Percentiles rank a stretch among this genome's conserved stretches.
phyloP scores from a whole-genome alignment of 2,888 invertebrate genomes.

The Leucozona laternaria region DNA sequence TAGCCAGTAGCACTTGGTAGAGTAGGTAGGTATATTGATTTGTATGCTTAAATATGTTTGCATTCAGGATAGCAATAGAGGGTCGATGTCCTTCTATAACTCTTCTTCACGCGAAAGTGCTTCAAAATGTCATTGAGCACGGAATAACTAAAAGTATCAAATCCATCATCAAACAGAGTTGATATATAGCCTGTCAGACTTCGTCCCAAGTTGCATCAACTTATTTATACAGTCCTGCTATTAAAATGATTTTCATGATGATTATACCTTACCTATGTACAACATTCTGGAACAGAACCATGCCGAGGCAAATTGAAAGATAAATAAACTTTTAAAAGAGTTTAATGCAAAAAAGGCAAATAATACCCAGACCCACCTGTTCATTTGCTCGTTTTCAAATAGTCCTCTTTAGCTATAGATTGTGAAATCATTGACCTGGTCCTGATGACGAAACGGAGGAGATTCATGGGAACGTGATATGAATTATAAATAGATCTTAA shows the following conservation, averaged over 20 bases:
- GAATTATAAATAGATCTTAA: not conserved
- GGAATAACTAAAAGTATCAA: not conserved
- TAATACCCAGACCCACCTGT: not conserved
- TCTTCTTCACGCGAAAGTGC: not conserved
- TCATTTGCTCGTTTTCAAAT: not conserved
- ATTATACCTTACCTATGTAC: too few species aligned
- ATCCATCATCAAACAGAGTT: not conserved
- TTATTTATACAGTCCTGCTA: not conserved
- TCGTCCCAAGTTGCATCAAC: not conserved
- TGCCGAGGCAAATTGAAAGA: not conserved
- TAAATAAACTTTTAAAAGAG: not conserved
- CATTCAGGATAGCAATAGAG: not conserved
- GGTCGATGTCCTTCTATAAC: not conserved
- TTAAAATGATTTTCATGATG: conserved; percentile 8
- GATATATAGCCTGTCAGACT: not conserved
- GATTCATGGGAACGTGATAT: not conserved
- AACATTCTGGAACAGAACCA: not conserved
- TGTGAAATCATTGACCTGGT: not conserved
- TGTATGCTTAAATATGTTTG: not conserved
- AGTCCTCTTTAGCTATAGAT: not conserved
- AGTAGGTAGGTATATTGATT: too few species aligned
- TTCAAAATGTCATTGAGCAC: not conserved
- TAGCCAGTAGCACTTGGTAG: not conserved
- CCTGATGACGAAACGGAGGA: too few species aligned
- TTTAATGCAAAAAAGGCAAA: not conserved